Base-by-base conservation (phyloP, 2,888 invertebrate species). In the Platerodrilus igneus region DNA sequence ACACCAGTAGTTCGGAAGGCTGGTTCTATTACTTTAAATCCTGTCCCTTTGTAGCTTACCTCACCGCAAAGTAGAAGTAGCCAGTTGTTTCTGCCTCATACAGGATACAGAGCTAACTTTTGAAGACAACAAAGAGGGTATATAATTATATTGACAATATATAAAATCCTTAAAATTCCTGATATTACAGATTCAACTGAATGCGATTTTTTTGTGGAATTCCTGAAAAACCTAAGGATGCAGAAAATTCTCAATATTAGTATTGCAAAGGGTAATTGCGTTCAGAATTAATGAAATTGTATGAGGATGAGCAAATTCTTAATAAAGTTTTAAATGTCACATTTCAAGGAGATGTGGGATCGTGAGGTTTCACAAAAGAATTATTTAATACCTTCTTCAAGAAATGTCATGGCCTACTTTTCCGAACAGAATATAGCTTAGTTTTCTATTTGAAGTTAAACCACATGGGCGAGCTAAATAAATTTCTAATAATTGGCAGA, bases 291-390 rank as follows among this genome's bases (percentile, higher is more conserved):
- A 13, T 35, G 2, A 27, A 26, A 10, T n/a, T 35, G 4, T 27
- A 35, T 19, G 3, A 11, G 2, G 27, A 35, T 17, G 14, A 35
- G 6, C 14, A 17, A 4, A 35, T 13, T 11, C n/a, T 27, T 6
- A 5, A 3, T 9, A 27, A 35, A 27, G 27, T 17, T 13, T 27
- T 35, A 8, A 16, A 7, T 18, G 35, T 27, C n/a, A 27, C 9
- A 11, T 35, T 35, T 27, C 16, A n/a, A n/a, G 25, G 22, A 18
- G 35, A 26, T 27, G 3, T 26, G 20, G 35, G 37, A 30, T 23
- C 23, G 29, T 9, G 37, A 30, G 37, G 37, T 14, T 22, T 37
- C 1, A 37, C 37, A 2, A 37, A 37, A 23, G 37, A 30, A 37
- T 13, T 37, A 4, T 37, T 37, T 22, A 37, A 29, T 11, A 22